Evolutionary conservation across 2,888 invertebrate species (phyloP).

Genomic region (Oscheius sp.): DNA sequence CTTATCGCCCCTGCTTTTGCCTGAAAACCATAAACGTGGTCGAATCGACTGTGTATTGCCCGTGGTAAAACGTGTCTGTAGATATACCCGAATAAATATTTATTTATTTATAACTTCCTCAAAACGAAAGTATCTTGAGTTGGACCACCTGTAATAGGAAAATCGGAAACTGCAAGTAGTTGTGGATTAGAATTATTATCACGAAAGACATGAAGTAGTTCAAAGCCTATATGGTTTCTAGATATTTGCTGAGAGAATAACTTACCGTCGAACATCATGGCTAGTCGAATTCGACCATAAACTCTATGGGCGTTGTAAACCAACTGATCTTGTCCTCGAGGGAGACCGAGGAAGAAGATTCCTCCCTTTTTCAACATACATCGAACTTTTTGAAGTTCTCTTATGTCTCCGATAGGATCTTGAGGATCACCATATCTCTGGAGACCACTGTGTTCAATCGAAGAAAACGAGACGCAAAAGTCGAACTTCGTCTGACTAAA

Average conservation of each 20-base stretch:
- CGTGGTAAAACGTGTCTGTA: conserved; percentile 29
- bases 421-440: conserved; percentile 42
- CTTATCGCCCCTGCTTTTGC: conserved; percentile 57
- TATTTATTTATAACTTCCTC: conserved; percentile 1
- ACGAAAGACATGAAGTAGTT: conserved; percentile 20
- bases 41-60: conserved; percentile 13
- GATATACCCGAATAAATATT: no score
- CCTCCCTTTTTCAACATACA: conserved; percentile 38
- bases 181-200: background rate
- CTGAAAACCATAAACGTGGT: conserved; percentile 25
- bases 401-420: conserved; percentile 43
- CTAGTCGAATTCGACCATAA: conserved; percentile 22
- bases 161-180: background rate
- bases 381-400: conserved; percentile 38
- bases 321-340: conserved; percentile 21
- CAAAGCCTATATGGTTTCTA: conserved; percentile 17
- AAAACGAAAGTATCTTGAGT: conserved; percentile 9
- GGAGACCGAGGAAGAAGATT: conserved; percentile 37
- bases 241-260: background rate
- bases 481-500: conserved; percentile 30
- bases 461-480: conserved; percentile 42
- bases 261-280: conserved; percentile 25
- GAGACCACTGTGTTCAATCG: conserved; percentile 46
- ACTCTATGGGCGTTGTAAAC: conserved; percentile 18
- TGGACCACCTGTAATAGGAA: background rate